phyloP scores from a whole-genome alignment of 37 sponge, comb jelly and placozoan species.

The Chondrilla cf. caribensis region DNA sequence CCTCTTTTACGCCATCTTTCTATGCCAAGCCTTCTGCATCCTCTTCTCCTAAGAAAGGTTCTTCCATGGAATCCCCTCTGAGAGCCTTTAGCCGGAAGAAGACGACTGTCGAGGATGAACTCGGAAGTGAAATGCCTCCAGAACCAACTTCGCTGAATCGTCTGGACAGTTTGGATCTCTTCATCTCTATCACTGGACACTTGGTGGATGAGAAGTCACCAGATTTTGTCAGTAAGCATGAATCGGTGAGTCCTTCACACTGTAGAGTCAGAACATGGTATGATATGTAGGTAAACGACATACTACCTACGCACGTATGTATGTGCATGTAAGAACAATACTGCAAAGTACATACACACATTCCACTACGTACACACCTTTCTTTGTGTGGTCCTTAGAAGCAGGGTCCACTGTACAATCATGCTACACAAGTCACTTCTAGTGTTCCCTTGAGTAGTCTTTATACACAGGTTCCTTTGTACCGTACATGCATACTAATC shows the following conservation, averaged over 20 bases:
- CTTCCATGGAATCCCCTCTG: constrained; percentile 44
- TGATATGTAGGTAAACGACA: too few species aligned
- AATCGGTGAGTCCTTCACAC: constrained; percentile 76
- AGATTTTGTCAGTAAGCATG: constrained; percentile 40
- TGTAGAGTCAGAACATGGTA: too few species aligned
- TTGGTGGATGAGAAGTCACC: constrained; percentile 46
- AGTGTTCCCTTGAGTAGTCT: too few species aligned
- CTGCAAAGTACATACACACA: too few species aligned
- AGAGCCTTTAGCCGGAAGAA: constrained; percentile 48
- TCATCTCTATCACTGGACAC: constrained; percentile 57
- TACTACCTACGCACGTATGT: not conserved
- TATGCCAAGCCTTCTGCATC: constrained; percentile 5
- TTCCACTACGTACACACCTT: too few species aligned
- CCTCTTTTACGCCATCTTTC: not conserved
- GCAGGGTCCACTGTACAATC: too few species aligned
- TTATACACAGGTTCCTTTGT: too few species aligned
- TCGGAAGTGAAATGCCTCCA: not conserved
- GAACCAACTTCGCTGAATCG: not conserved
- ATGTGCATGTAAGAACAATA: constrained; percentile 20
- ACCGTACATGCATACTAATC: too few species aligned
- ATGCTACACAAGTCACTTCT: too few species aligned
- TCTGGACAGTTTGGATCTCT: constrained; percentile 27
- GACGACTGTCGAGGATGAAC: not conserved
- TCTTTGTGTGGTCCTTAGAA: too few species aligned
- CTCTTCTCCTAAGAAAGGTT: constrained; percentile 35